Evolutionary conservation across 2,113 vertebrate genomes (phyloP).

Genomic region (Delphinapterus leucas): DNA sequence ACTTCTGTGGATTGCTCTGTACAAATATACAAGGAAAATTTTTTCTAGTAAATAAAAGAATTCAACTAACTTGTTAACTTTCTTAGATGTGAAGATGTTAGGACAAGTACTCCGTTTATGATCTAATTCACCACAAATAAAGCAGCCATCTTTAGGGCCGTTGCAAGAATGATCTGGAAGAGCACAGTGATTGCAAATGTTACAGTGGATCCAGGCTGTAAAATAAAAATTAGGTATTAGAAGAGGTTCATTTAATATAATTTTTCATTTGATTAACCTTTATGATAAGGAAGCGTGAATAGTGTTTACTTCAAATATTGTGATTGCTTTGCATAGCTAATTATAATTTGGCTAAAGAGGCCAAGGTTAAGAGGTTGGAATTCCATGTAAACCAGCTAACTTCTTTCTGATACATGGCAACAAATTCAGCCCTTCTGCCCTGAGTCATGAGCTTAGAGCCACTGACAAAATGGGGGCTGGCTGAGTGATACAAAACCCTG

Average conservation of each 20-base stretch:
- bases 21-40: background rate
- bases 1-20: background rate
- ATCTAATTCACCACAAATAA: slow-evolving; percentile 85
- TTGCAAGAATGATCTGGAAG: slow-evolving; percentile 88
- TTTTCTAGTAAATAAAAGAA: slow-evolving; percentile 4
- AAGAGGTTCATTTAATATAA: background rate
- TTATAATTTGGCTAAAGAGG: slow-evolving; percentile 1
- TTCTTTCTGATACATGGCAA: background rate
- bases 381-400: background rate
- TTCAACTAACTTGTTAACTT: slow-evolving; percentile 77
- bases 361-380: background rate
- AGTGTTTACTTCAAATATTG: background rate
- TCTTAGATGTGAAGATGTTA: background rate
- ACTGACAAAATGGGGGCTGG: background rate
- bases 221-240: slow-evolving; percentile 41
- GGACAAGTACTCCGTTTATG: slow-evolving; percentile 92
- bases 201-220: slow-evolving; percentile 94
- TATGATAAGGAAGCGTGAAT: background rate
- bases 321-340: background rate
- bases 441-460: background rate
- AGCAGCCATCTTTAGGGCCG: slow-evolving; percentile 82
- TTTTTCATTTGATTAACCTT: slow-evolving; percentile 27
- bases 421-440: background rate
- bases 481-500: background rate
- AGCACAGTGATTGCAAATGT: slow-evolving; percentile 85